Percentiles rank a stretch among this genome's conserved stretches.
phyloP scores from a whole-genome alignment of 2,888 invertebrate genomes.

The Eupsilia transversa region DNA sequence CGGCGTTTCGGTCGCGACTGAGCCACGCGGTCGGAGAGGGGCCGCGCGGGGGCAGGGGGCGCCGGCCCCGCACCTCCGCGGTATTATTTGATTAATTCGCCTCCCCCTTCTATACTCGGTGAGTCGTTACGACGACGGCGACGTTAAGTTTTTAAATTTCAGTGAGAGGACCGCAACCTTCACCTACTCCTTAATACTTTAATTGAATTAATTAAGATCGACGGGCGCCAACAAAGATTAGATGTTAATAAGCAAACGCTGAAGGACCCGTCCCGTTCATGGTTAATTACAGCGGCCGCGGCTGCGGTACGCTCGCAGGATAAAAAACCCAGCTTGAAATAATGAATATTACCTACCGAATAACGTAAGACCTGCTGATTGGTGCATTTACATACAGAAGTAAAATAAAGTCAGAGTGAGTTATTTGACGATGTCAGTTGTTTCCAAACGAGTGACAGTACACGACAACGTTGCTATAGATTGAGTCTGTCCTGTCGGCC shows the following conservation, averaged over 20 bases:
- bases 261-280: slow-evolving; percentile 85
- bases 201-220: slow-evolving; percentile 89
- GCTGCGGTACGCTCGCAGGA: slow-evolving; percentile 77
- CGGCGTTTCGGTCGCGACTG: slow-evolving; percentile 88
- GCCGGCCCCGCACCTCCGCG: slow-evolving; percentile 85
- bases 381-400: slow-evolving; percentile 89
- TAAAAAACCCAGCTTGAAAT: slow-evolving; percentile 86
- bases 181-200: slow-evolving; percentile 89
- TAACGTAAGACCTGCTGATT: slow-evolving; percentile 87
- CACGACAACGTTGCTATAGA: slow-evolving; percentile 55
- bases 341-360: slow-evolving; percentile 87
- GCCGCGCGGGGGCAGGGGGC: slow-evolving; percentile 73
- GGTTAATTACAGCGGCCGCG: slow-evolving; percentile 82
- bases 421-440: slow-evolving; percentile 85
- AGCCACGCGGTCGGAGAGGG: slow-evolving; percentile 87
- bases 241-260: slow-evolving; percentile 88
- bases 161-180: slow-evolving; percentile 88
- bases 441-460: slow-evolving; percentile 72
- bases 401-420: slow-evolving; percentile 85
- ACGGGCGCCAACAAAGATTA: slow-evolving; percentile 86
- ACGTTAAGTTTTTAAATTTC: slow-evolving; percentile 90
- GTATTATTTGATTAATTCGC: slow-evolving; percentile 91
- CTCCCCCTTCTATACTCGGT: slow-evolving; percentile 90
- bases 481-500: slow-evolving; percentile 51
- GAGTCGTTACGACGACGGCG: slow-evolving; percentile 88